Conservation (phyloP, 2,888 invertebrate genomes). For the Clostera curtula region DNA sequence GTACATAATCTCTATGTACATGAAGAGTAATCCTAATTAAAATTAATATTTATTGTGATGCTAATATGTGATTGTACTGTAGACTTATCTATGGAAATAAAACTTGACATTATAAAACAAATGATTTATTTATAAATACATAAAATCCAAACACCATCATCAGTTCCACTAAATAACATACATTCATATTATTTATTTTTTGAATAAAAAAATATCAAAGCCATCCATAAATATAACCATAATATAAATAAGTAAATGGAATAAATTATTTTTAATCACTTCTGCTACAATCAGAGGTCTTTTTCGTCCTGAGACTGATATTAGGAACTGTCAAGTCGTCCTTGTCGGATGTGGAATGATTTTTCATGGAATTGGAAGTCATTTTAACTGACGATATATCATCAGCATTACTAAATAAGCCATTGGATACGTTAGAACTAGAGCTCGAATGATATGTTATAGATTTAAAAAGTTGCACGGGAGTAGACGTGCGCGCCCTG, state of each 20-base stretch:
- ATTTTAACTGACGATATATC: constrained; percentile 74
- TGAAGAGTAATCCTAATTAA: too few relatives aligned
- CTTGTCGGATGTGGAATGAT: constrained; percentile 64
- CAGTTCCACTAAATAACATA: constrained; percentile 11
- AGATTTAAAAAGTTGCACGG: constrained; percentile 66
- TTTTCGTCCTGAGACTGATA: constrained; percentile 56
- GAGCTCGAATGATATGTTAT: constrained; percentile 61
- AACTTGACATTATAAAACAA: too few relatives aligned
- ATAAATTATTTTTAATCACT: constrained; percentile 38
- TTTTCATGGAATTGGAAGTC: constrained; percentile 56
- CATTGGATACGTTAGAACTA: constrained; percentile 62
- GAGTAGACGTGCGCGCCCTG: constrained; percentile 75
- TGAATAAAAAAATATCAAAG: constrained; percentile 7
- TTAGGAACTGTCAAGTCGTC: constrained; percentile 67
- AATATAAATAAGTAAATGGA: constrained; percentile 17
- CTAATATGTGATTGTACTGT: too few relatives aligned
- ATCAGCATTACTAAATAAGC: constrained; percentile 68
- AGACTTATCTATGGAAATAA: too few relatives aligned
- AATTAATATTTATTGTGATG: too few relatives aligned
- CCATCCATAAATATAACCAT: constrained; percentile 15
- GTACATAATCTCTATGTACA: too few relatives aligned
- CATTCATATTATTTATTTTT: constrained; percentile 11
- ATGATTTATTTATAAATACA: constrained; percentile 35
- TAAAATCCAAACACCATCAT: constrained; percentile 17
- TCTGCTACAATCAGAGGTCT: constrained; percentile 50